phyloP scores from a whole-genome alignment of 2,797 vertebrate species.

The Melanotaenia parkinsoni region DNA sequence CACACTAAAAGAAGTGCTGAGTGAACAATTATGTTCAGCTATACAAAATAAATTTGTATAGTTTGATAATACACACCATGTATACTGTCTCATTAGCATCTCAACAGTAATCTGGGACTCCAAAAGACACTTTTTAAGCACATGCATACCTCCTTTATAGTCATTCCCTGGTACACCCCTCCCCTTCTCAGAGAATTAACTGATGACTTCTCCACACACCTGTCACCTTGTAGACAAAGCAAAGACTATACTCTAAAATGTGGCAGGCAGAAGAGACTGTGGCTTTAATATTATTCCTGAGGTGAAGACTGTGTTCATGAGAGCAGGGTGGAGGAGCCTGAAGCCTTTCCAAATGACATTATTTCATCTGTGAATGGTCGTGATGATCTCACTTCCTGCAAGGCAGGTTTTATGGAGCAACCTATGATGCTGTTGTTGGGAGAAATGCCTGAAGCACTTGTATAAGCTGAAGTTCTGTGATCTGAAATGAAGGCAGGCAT shows the following conservation, averaged over 20 bases:
- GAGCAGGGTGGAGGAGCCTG: constrained; percentile 42
- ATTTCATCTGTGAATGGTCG: constrained; percentile 36
- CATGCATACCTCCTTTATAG: constrained; percentile 38
- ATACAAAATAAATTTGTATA: too few relatives aligned
- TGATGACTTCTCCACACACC: constrained; percentile 61
- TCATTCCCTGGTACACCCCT: constrained; percentile 28
- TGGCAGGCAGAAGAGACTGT: constrained; percentile 60
- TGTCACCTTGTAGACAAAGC: constrained; percentile 66
- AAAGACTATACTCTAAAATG: constrained; percentile 72
- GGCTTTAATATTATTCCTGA: constrained; percentile 17
- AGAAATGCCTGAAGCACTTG: constrained; percentile 13
- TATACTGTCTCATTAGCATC: constrained; percentile 46
- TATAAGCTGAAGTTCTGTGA: constrained; percentile 24
- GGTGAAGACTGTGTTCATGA: constrained; percentile 55
- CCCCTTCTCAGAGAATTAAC: constrained; percentile 42
- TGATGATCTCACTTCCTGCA: constrained; percentile 50
- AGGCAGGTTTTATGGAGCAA: constrained; percentile 42
- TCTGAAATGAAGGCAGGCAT: constrained; percentile 22
- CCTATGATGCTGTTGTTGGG: constrained; percentile 46
- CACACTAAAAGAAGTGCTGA: constrained; percentile 24
- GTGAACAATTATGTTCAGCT: constrained; percentile 14
- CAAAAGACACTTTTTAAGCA: constrained; percentile 48
- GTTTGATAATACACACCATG: constrained; percentile 53
- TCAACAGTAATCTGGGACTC: constrained; percentile 70
- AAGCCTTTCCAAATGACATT: constrained; percentile 44